phyloP scores from a whole-genome alignment of 2,888 invertebrate genomes.

The Didymodactylos carnosus region DNA sequence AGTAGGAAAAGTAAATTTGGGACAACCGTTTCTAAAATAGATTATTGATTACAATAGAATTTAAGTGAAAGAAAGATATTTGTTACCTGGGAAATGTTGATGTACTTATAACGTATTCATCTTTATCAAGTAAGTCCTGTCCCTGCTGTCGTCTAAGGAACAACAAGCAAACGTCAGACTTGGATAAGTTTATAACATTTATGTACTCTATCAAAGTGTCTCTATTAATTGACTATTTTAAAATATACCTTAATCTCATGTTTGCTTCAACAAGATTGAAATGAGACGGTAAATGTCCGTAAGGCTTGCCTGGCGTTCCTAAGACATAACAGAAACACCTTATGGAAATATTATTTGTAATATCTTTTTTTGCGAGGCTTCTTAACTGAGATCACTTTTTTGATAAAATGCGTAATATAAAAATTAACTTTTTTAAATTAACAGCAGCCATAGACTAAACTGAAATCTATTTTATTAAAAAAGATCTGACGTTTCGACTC shows the following conservation, averaged over 20 bases:
- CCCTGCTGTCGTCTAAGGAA: slow-evolving; percentile 2
- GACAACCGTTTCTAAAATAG: slow-evolving; percentile 48
- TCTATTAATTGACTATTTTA: neutral
- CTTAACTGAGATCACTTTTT: too few species aligned
- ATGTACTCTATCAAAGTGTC: too few species aligned
- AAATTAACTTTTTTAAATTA: too few species aligned
- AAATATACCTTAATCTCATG: neutral
- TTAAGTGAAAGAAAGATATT: neutral
- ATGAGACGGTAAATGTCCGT: slow-evolving; percentile 36
- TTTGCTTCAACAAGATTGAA: slow-evolving; percentile 14
- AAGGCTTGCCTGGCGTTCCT: slow-evolving; percentile 71
- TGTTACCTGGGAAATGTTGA: slow-evolving; percentile 3
- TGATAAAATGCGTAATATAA: too few species aligned
- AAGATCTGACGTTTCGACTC: too few species aligned
- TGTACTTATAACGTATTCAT: slow-evolving; percentile 7
- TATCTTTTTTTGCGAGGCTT: too few species aligned
- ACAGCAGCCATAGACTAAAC: too few species aligned
- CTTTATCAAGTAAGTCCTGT: slow-evolving; percentile 1
- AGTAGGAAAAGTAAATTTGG: slow-evolving; percentile 64
- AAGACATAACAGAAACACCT: too few species aligned
- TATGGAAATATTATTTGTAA: too few species aligned
- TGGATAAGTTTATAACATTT: too few species aligned
- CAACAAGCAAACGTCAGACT: too few species aligned
- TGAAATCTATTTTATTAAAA: too few species aligned
- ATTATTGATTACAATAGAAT: neutral